Evolutionary conservation across 2,797 vertebrate genomes (phyloP).

Genomic region (Poeciliopsis presidionis): DNA sequence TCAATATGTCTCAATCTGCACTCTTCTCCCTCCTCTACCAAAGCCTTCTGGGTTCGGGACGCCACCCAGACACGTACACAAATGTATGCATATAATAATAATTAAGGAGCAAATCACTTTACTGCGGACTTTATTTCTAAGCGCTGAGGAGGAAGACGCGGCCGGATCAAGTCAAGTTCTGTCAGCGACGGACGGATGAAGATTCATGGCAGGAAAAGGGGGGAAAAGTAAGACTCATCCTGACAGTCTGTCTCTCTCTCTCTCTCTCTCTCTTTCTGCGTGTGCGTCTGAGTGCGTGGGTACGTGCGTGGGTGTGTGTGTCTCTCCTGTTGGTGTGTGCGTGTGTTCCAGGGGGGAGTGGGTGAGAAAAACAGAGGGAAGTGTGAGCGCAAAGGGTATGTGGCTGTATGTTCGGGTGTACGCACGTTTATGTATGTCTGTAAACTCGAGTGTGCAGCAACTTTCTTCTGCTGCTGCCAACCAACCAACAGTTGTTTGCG

Average conservation of each 20-base stretch:
- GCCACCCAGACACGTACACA: slow-evolving; percentile 77
- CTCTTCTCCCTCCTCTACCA: slow-evolving; percentile 87
- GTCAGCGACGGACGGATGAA: slow-evolving; percentile 80
- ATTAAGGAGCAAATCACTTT: slow-evolving; percentile 77
- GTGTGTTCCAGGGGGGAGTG: slow-evolving; percentile 73
- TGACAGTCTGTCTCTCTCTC: slow-evolving; percentile 45
- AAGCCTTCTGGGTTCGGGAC: slow-evolving; percentile 87
- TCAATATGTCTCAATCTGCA: slow-evolving; percentile 99
- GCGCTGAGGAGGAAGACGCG: slow-evolving; percentile 77
- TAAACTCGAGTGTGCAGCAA: slow-evolving; percentile 69
- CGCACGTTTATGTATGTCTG: slow-evolving; percentile 36
- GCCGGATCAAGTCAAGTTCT: slow-evolving; percentile 82
- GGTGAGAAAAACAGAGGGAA: slow-evolving; percentile 59
- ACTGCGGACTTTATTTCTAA: slow-evolving; percentile 72
- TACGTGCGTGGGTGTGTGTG: neutral
- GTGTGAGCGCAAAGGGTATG: slow-evolving; percentile 67
- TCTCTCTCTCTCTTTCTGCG: slow-evolving; percentile 28
- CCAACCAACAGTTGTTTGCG: slow-evolving; percentile 32
- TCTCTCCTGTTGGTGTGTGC: slow-evolving; percentile 51
- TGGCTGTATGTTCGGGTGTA: slow-evolving; percentile 40
- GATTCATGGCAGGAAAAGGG: slow-evolving; percentile 70
- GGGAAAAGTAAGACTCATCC: slow-evolving; percentile 76
- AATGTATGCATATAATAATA: slow-evolving; percentile 64
- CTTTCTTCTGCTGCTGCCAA: slow-evolving; percentile 48
- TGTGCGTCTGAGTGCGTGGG: slow-evolving; percentile 24